phyloP scores from a whole-genome alignment of 2,888 invertebrate species.

The Andrena hattorfiana region DNA sequence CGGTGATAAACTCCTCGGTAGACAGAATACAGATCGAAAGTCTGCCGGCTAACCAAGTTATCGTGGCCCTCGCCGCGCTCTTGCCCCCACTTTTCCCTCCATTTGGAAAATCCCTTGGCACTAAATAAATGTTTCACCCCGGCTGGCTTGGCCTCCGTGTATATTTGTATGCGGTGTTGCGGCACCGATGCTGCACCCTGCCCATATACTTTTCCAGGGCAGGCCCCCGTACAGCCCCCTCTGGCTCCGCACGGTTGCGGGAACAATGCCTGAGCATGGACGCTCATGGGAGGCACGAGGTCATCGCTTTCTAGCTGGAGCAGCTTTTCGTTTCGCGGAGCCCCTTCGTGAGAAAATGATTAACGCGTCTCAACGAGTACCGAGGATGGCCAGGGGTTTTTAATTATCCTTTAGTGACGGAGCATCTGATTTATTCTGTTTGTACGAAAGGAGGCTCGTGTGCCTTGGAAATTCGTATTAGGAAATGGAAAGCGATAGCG shows the following conservation, averaged over 20 bases:
- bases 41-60: slow-evolving; percentile 82
- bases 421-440: too few species aligned
- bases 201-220: slow-evolving; percentile 54
- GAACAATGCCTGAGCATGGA: slow-evolving; percentile 31
- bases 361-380: too few species aligned
- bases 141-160: slow-evolving; percentile 68
- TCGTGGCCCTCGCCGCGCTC: slow-evolving; percentile 74
- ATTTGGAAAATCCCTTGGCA: slow-evolving; percentile 82
- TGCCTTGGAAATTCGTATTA: too few species aligned
- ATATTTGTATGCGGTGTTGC: slow-evolving; percentile 80
- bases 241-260: slow-evolving; percentile 37
- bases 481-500: too few species aligned
- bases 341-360: too few species aligned
- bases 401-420: too few species aligned
- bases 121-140: slow-evolving; percentile 84
- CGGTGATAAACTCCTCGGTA: slow-evolving; percentile 82
- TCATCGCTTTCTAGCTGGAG: slow-evolving; percentile 67
- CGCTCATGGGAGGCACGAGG: slow-evolving; percentile 66
- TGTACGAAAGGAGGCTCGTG: too few species aligned
- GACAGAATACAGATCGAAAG: slow-evolving; percentile 84
- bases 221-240: slow-evolving; percentile 29
- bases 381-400: too few species aligned
- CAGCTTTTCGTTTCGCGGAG: slow-evolving; percentile 66
- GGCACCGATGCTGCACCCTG: slow-evolving; percentile 52
- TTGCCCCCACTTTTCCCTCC: slow-evolving; percentile 70